A percentile compares a stretch with the other conserved stretches of the same genome.
Conservation (phyloP, 2,888 invertebrate genomes). For the Bembecia ichneumoniformis region DNA sequence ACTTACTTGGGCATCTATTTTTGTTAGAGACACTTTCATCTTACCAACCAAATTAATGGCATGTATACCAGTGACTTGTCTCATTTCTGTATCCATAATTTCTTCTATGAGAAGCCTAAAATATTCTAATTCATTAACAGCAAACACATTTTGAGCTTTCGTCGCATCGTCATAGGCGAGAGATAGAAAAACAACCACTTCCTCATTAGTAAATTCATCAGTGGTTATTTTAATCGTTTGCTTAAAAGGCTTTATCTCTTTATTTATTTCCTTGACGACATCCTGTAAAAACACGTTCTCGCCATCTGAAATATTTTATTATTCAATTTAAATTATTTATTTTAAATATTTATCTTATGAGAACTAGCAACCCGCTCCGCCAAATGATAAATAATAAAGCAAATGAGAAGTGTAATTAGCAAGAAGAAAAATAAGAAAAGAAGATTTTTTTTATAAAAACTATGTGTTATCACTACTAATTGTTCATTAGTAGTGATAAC, state of each 20-base stretch:
- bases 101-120: constrained; percentile 51
- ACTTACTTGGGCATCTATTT: constrained; percentile 53
- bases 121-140: constrained; percentile 46
- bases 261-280: constrained; percentile 44
- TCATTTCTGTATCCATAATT: constrained; percentile 48
- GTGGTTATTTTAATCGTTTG: constrained; percentile 48
- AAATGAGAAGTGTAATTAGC: too few species aligned
- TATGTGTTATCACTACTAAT: too few species aligned
- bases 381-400: too few species aligned
- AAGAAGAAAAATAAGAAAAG: too few species aligned
- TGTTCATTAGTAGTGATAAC: too few species aligned
- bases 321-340: neutral
- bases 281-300: constrained; percentile 24
- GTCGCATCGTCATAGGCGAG: constrained; percentile 49
- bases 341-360: too few species aligned
- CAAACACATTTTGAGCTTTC: constrained; percentile 51
- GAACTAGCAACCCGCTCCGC: too few species aligned
- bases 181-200: constrained; percentile 47
- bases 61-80: constrained; percentile 47
- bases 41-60: constrained; percentile 49
- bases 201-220: constrained; percentile 48
- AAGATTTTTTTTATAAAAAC: too few species aligned
- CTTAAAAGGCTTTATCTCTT: constrained; percentile 39
- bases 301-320: constrained; percentile 25
- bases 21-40: constrained; percentile 45